phyloP scores from a whole-genome alignment of 2,888 invertebrate genomes.

The Parochlus steinenii region DNA sequence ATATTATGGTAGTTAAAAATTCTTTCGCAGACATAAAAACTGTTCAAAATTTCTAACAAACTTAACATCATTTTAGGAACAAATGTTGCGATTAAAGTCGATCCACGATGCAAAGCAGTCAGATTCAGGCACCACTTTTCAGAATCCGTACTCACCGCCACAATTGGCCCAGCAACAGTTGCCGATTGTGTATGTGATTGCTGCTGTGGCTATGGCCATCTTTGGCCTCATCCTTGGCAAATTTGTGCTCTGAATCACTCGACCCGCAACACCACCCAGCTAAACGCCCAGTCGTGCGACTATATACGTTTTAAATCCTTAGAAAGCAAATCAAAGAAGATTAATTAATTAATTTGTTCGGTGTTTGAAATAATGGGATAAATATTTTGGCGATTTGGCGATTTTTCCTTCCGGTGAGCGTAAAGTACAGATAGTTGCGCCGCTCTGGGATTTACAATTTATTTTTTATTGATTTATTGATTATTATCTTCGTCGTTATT shows the following conservation, averaged over 20 bases:
- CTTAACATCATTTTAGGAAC: slow-evolving; percentile 33
- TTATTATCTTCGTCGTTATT: too few relatives aligned
- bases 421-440: too few relatives aligned
- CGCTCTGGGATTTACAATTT: too few relatives aligned
- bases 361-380: too few relatives aligned
- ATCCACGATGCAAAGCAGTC: slow-evolving; percentile 16
- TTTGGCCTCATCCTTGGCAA: slow-evolving; percentile 65
- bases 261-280: too few relatives aligned
- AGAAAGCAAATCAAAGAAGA: too few relatives aligned
- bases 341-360: too few relatives aligned
- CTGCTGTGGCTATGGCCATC: slow-evolving; percentile 50
- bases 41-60: slow-evolving; percentile 5
- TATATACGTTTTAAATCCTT: too few relatives aligned
- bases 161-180: slow-evolving; percentile 38
- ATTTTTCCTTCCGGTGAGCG: too few relatives aligned
- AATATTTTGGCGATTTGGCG: too few relatives aligned
- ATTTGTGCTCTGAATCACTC: slow-evolving; percentile 56
- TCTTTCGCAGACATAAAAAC: slow-evolving; percentile 14
- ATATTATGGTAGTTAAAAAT: neutral
- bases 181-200: slow-evolving; percentile 44
- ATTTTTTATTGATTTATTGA: too few relatives aligned
- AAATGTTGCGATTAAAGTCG: slow-evolving; percentile 35
- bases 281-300: too few relatives aligned
- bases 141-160: slow-evolving; percentile 39
- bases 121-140: slow-evolving; percentile 20